Conservation (phyloP, 2,797 vertebrate species). For the Denticeps clupeoides region DNA sequence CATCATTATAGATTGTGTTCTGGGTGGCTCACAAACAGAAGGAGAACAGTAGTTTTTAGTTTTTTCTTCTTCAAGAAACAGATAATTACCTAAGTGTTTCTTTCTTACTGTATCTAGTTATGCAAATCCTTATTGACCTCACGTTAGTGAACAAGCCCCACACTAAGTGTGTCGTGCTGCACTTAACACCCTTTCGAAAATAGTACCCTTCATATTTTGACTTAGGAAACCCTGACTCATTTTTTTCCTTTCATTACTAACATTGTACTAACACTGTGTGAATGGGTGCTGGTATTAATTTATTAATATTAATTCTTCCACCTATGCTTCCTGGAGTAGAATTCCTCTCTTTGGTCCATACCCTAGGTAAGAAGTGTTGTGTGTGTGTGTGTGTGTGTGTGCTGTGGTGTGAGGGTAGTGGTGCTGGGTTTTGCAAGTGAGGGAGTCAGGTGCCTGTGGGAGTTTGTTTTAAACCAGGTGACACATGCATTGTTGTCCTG, state of each 20-base stretch:
- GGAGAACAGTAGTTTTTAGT: too few species aligned
- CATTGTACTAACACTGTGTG: slow-evolving; percentile 26
- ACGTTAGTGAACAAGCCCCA: too few species aligned
- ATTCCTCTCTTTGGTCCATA: slow-evolving; percentile 99
- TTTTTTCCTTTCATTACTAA: slow-evolving; percentile 18
- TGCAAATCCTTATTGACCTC: too few species aligned
- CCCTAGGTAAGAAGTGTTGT: slow-evolving; percentile 86
- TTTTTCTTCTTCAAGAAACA: too few species aligned
- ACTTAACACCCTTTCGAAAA: too few species aligned
- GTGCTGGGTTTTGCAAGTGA: slow-evolving; percentile 14
- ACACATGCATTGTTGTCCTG: slow-evolving; percentile 1
- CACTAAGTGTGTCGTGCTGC: too few species aligned
- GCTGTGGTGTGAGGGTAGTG: slow-evolving; percentile 1
- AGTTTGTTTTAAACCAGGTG: too few species aligned
- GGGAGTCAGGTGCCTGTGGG: slow-evolving; percentile 17
- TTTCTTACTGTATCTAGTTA: too few species aligned
- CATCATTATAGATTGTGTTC: too few species aligned
- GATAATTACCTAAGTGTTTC: too few species aligned
- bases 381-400: slow-evolving; percentile 34
- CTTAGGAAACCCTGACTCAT: not conserved
- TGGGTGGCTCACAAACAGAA: too few species aligned
- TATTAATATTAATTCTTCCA: slow-evolving; percentile 89
- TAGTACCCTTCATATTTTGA: too few species aligned
- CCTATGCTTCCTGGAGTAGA: slow-evolving; percentile 99
- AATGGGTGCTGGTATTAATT: slow-evolving; percentile 44